phyloP scores from a whole-genome alignment of 2,113 vertebrate genomes.

The Toxotes jaculatrix region DNA sequence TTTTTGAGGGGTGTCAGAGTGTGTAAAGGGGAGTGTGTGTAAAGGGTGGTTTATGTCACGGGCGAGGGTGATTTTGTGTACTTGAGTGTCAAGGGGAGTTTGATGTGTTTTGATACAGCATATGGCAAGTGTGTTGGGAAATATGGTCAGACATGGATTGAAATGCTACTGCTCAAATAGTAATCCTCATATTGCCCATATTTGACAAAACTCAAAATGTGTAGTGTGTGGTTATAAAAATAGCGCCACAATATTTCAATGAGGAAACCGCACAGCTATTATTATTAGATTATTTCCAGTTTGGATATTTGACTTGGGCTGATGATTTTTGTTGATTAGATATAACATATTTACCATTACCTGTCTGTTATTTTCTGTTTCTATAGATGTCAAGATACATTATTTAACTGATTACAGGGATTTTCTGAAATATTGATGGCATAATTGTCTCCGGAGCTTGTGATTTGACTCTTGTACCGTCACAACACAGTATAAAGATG shows the following conservation, averaged over 20 bases:
- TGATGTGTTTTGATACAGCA: constrained; percentile 78
- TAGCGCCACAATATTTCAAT: background rate
- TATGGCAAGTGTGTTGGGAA: constrained; percentile 68
- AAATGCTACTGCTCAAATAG: constrained; percentile 51
- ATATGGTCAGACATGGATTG: constrained; percentile 52
- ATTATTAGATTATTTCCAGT: background rate
- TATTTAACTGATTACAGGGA: too few species aligned
- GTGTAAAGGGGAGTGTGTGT: constrained; percentile 74
- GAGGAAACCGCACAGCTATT: too few species aligned
- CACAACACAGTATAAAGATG: background rate
- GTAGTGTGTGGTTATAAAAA: background rate
- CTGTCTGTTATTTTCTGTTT: background rate
- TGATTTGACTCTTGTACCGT: background rate
- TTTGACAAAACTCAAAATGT: constrained; percentile 27
- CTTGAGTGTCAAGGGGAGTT: constrained; percentile 79
- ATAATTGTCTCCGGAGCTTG: too few species aligned
- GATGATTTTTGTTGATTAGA: background rate
- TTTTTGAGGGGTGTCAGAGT: constrained; percentile 81
- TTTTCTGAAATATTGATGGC: background rate
- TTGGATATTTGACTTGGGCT: background rate
- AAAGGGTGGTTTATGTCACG: constrained; percentile 76
- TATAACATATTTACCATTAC: background rate
- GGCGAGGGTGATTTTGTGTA: constrained; percentile 75
- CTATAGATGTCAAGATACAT: background rate
- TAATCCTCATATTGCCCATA: constrained; percentile 16